Percentiles rank a stretch among this genome's conserved stretches.
phyloP scores from a whole-genome alignment of 2,113 vertebrate species.

The Eretmochelys imbricata region DNA sequence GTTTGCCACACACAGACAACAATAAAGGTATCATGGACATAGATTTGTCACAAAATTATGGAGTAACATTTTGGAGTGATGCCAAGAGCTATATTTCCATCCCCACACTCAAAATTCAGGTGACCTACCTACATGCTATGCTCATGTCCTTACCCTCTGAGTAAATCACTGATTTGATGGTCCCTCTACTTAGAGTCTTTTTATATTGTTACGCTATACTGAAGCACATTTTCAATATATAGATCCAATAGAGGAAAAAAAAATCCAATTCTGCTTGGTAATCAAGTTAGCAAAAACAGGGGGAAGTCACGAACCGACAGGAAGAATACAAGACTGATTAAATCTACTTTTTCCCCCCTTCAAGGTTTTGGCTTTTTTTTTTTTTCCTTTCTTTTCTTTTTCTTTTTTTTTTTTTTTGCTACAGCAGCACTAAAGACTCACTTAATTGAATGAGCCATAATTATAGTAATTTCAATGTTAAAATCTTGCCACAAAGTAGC shows the following conservation, averaged over 20 bases:
- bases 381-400: not conserved
- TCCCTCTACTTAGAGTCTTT: not conserved
- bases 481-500: not conserved
- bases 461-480: not conserved
- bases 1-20: not conserved
- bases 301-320: not conserved
- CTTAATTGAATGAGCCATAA: not conserved
- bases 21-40: not conserved
- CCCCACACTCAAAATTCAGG: not conserved
- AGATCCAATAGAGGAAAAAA: not conserved
- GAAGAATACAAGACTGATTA: not conserved
- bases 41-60: not conserved
- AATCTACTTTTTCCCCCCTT: rapidly evolving
- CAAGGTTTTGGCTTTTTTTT: not conserved
- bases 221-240: not conserved
- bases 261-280: not conserved
- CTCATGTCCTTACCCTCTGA: not conserved
- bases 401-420: not conserved
- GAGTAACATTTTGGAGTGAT: not conserved
- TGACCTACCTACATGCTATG: not conserved
- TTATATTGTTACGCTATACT: not conserved
- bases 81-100: not conserved
- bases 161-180: not conserved
- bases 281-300: not conserved
- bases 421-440: not conserved